These are phyloP conservation scores for Conus betulinus DNA, from an alignment of 1,140 invertebrate genomes.

Conservation along the genomic window DNA sequence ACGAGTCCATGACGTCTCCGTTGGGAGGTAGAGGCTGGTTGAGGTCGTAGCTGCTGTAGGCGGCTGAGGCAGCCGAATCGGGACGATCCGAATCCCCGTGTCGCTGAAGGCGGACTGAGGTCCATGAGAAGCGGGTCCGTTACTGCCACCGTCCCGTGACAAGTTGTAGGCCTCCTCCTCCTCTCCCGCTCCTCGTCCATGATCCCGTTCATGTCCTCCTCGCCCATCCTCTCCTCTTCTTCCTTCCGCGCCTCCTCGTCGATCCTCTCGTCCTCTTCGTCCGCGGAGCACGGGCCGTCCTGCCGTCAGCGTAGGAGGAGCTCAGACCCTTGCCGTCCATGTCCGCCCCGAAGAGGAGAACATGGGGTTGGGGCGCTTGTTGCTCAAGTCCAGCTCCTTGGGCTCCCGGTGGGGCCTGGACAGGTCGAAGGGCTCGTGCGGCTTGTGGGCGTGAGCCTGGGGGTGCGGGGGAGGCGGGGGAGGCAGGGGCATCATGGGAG, in stretches of 20 bases:
- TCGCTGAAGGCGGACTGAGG: slow-evolving; percentile 18
- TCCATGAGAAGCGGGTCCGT: slow-evolving; percentile 14
- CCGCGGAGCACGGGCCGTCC: slow-evolving; percentile 35
- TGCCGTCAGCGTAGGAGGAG: neutral
- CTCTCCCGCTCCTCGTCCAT: slow-evolving; percentile 80
- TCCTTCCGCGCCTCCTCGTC: slow-evolving; percentile 25
- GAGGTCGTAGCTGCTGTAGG: slow-evolving; percentile 12
- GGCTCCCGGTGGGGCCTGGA: slow-evolving; percentile 48
- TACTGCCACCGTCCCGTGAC: slow-evolving; percentile 1
- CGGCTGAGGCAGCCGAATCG: slow-evolving; percentile 27
- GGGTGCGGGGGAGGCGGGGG: slow-evolving; percentile 7
- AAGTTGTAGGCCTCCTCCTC: slow-evolving; percentile 48
- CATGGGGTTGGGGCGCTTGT: slow-evolving; percentile 40
- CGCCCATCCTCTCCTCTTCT: slow-evolving; percentile 79
- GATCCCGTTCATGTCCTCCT: slow-evolving; percentile 82
- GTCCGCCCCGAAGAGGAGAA: neutral
- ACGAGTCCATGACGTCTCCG: neutral
- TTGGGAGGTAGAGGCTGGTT: slow-evolving; percentile 24
- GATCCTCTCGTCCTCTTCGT: slow-evolving; percentile 41
- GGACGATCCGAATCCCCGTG: slow-evolving; percentile 5
- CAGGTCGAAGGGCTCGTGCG: slow-evolving; percentile 38
- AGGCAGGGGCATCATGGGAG: slow-evolving; percentile 30
- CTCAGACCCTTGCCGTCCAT: neutral
- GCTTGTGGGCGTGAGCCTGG: slow-evolving; percentile 20
- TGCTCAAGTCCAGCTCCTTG: slow-evolving; percentile 66